Base-by-base conservation (phyloP, 2,888 invertebrate genomes). In the Cosmia pyralina region DNA sequence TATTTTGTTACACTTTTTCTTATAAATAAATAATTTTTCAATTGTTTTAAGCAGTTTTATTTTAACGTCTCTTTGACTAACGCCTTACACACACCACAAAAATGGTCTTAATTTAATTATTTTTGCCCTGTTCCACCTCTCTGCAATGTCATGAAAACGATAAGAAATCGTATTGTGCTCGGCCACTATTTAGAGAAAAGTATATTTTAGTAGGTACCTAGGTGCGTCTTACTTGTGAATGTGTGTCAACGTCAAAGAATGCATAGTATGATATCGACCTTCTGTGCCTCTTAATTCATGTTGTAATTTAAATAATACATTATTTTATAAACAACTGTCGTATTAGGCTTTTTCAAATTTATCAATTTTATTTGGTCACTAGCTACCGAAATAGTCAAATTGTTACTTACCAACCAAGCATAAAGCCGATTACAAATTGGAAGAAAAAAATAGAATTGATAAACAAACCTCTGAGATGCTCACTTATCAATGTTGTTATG, bases 1-100 rank as follows among this genome's bases (percentile, higher is more conserved):
- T 64, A 57, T 53, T 70, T 77, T 80, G 57, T 76, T 69, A 53
- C 1, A 64, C 0, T 73, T 57, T 70, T 79, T 72, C 17, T 78
- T 72, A 69, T 17, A 62, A 87, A 81, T 83, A 84, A 81, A 85
- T 17, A 0, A 19, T 48, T 48, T 19, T 48, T 7, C 2, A 19
- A 28, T 55, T 57, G 28, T 28, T 57, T 34, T 28, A 34, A 57
- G 57, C 91, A 93, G 92, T 94, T 92, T 94, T 91, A 91, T 92
- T 93, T 90, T 86, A 84, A 90, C 84, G 19, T 62, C 22, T 74
- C 7, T 44, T 28, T 38, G 0, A 55, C 60, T 81, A 83, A 79
- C 41, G 17, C 28, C 38, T 50, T 13, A 34, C 64, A 55, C 44
- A 48, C 48, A 48, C 48, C 48, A 48, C 48, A 48, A 17, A 48